Base-by-base conservation (phyloP, 1,140 invertebrate species). In the Chironomus tepperi region DNA sequence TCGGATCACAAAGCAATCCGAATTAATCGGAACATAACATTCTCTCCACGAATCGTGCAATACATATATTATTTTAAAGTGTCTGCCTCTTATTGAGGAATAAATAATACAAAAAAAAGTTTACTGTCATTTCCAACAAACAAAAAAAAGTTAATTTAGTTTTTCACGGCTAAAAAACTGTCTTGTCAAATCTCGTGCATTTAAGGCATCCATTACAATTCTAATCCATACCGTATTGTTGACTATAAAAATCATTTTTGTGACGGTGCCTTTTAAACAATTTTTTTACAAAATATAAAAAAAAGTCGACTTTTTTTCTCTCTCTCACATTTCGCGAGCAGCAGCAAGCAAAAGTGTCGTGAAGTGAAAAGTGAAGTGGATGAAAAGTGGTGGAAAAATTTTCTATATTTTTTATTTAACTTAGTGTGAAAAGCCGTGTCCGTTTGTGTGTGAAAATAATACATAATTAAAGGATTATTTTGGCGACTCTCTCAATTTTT, bases 31-130 rank as follows among this genome's bases (percentile, higher is more conserved):
- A 57, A 57, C 47, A 57, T 57, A 57, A 57, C n/a, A 57, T 57
- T 57, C 47, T 57, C 47, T 57, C 47, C 47, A 57, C 47, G n/a
- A 57, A 57, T 57, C 47, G 47, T 57, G 47, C 43, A 47, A 47
- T 47, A 47, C 43, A 57, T 57, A 57, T 57, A n/a, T 57, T 57
- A 57, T 57, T 57, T 57, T 57, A 57, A 57, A 57, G 47, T 57
- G 47, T 57, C 47, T 57, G 47, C 47, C 47, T 57, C 47, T 57
- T 57, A 57, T 57, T 57, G 47, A n/a, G 47, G 12, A n/a, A 57
- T n/a, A 57, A 57, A n/a, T 57, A 12, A n/a, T 57, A n/a, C 47
- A n/a, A 57, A 57, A 57, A 47, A 47, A n/a, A n/a, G n/a, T n/a
- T 34, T 34, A 1, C 24, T 34, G 24, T 34, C 24, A 34, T 5